Conservation (phyloP, 2,888 invertebrate genomes). For the Omphaloscelis lunosa region DNA sequence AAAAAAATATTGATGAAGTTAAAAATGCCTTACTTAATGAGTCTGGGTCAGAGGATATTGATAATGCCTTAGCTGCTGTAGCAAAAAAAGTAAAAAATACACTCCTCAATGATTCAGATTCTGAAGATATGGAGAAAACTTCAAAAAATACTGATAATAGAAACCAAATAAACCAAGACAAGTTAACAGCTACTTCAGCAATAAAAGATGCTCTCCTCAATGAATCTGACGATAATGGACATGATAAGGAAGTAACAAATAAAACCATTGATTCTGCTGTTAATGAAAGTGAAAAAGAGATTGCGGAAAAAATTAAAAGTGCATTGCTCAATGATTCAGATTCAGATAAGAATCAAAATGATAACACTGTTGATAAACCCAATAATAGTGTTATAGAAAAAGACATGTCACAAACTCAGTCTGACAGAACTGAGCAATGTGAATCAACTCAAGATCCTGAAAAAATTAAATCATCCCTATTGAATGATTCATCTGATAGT, state of each 20-base stretch:
- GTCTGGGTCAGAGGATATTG: conserved; percentile 68
- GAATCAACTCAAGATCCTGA: conserved; percentile 33
- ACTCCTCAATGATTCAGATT: conserved; percentile 65
- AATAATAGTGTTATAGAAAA: conserved; percentile 8
- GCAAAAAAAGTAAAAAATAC: conserved; percentile 54
- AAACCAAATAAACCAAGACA: conserved; percentile 11
- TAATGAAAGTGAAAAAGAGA: conserved; percentile 9
- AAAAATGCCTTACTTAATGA: conserved; percentile 72
- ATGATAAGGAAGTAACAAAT: neutral
- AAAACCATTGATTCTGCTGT: neutral
- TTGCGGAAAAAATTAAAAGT: conserved; percentile 55
- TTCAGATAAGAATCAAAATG: conserved; percentile 27
- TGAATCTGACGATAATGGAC: conserved; percentile 53
- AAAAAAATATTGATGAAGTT: conserved; percentile 62
- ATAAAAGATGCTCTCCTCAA: conserved; percentile 51
- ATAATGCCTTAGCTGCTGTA: conserved; percentile 32
- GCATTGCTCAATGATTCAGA: conserved; percentile 62
- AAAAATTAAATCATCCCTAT: conserved; percentile 65
- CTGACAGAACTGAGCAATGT: conserved; percentile 4
- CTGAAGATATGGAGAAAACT: conserved; percentile 35
- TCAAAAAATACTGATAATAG: conserved; percentile 9
- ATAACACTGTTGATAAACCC: neutral
- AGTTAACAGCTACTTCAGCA: conserved; percentile 32
- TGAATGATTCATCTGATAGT: conserved; percentile 70
- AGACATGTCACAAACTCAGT: conserved; percentile 11